Base-by-base conservation (phyloP, 2,797 vertebrate species). In the Enteromius unitaeniatus region DNA sequence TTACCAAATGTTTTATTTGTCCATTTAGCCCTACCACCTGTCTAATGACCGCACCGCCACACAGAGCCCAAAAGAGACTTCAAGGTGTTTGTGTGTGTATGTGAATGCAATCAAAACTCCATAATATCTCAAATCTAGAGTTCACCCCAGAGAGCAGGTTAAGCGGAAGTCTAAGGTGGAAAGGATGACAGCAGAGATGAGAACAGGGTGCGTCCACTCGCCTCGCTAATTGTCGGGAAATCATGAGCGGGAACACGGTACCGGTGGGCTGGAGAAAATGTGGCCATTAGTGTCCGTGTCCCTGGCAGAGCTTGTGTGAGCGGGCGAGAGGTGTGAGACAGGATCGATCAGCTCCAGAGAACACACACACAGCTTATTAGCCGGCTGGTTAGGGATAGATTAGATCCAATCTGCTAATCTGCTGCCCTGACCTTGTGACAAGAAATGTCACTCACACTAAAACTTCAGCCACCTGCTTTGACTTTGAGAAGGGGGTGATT, bases 81-180 rank as follows among this genome's bases (percentile, higher is more conserved):
- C 9, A 51, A 75, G 58, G 60, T 82, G 67, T 79, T 34, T 73
- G 1, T 75, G 9, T 81, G 55, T 34, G 80, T n/a, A n/a, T 65
- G 47, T 76, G 76, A 19, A 19, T 3, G 49, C 58, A 76, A 68
- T 83, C 74, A 76, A 83, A 83, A 76, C 31, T 47, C 49, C 62
- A 68, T 83, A 76, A 68, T 58, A 76, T 83, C 81, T 55, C 31
- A 19, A 47, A 76, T 55, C 73, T 26, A 53, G 17, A n/a, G 23
- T 28, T 82, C 47, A 76, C 31, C 79, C 62, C 62, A 42, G 62
- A 76, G 49, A 83, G 73, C 74, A 94, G 94, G 94, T 95, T 94
- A 94, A 94, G 93, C 89, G 92, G 93, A 92, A 23, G 81, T 21
- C 49, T 82, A 49, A 62, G 60, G 58, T 69, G 72, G 15, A 37